A percentile compares a stretch with the other conserved stretches of the same genome.
phyloP scores from a whole-genome alignment of 2,113 vertebrate genomes.

The Macquaria australasica region DNA sequence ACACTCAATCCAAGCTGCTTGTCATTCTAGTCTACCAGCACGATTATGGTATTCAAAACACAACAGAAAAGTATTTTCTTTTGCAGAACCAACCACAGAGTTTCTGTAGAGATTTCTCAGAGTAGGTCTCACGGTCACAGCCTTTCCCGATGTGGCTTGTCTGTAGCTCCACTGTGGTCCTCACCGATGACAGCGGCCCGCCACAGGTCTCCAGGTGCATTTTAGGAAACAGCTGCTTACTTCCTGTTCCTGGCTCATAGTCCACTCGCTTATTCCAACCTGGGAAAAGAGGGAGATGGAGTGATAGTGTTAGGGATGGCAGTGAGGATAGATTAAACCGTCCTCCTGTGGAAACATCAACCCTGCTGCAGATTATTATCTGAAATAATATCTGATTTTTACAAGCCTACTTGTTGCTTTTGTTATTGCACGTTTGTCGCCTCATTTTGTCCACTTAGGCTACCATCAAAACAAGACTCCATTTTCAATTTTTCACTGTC shows the following conservation, averaged over 20 bases:
- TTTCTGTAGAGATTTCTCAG: constrained; percentile 94
- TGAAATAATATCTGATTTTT: constrained; percentile 35
- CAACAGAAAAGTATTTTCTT: background rate
- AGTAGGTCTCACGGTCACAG: constrained; percentile 95
- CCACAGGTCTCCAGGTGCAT: constrained; percentile 95
- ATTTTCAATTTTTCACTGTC: constrained; percentile 52
- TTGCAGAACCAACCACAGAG: constrained; percentile 89
- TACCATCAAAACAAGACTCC: constrained; percentile 36
- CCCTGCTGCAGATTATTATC: constrained; percentile 20
- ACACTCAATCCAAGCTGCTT: constrained; percentile 19
- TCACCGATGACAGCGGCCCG: constrained; percentile 91
- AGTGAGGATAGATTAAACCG: background rate
- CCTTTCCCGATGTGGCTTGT: constrained; percentile 94
- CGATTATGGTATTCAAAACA: background rate
- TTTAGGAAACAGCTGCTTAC: constrained; percentile 91
- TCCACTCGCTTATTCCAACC: constrained; percentile 94
- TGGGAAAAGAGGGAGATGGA: constrained; percentile 62
- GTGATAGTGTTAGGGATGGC: background rate
- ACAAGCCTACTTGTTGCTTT: constrained; percentile 24
- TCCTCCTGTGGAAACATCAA: background rate
- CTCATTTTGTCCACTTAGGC: constrained; percentile 43
- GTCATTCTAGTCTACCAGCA: background rate
- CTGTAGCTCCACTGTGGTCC: constrained; percentile 91
- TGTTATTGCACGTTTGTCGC: constrained; percentile 9
- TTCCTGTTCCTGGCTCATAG: constrained; percentile 93